These are phyloP conservation scores for Eulemur mongoz DNA, from an alignment of 2,797 vertebrate species.

Conservation along the genomic window DNA sequence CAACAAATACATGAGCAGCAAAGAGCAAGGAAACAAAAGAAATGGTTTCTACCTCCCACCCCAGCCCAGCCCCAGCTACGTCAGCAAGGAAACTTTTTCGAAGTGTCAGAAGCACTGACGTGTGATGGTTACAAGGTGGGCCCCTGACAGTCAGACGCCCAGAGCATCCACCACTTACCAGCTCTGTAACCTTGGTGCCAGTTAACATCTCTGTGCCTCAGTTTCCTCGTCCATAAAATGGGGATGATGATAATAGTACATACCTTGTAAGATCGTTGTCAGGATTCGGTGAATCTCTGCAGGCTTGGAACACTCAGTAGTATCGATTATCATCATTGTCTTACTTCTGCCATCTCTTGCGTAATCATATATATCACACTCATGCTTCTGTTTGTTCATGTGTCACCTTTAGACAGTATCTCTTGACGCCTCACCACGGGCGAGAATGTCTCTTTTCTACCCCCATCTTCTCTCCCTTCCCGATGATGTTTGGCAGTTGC, in stretches of 20 bases:
- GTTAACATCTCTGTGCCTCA: not conserved
- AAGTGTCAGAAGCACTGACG: not conserved
- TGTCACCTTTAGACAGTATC: not conserved
- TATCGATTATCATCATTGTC: not conserved
- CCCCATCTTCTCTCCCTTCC: not conserved
- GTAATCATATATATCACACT: no score
- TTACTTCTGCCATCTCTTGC: not conserved
- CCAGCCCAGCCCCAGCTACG: not conserved
- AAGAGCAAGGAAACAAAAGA: not conserved
- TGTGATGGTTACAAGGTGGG: not conserved
- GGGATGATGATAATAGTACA: not conserved
- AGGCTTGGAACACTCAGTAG: not conserved
- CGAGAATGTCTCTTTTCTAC: not conserved
- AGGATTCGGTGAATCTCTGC: not conserved
- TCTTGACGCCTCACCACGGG: not conserved
- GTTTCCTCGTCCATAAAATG: not conserved
- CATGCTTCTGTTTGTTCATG: not conserved
- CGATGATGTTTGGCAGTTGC: no score
- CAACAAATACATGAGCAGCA: not conserved
- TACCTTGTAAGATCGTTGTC: not conserved
- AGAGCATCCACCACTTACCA: not conserved
- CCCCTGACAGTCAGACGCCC: not conserved
- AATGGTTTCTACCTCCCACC: not conserved
- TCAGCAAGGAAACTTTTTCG: not conserved
- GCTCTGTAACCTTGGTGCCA: no score